Conservation (phyloP, 2,113 vertebrate species). For the Ceyx melanurus region DNA sequence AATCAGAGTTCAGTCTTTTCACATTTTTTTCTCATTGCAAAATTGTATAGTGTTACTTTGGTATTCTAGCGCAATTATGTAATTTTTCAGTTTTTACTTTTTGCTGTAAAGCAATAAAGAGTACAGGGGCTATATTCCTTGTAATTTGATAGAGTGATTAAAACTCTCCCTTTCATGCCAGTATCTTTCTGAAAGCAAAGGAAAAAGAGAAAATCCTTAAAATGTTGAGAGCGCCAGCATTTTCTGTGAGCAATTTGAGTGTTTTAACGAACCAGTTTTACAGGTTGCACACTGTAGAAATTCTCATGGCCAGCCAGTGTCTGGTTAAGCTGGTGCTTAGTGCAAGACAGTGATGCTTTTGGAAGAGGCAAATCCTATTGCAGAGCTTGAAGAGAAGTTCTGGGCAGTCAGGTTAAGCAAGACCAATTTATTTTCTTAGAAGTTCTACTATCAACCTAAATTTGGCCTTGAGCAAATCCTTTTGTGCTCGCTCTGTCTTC, state of each 20-base stretch:
- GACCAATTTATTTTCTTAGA: background rate
- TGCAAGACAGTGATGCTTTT: background rate
- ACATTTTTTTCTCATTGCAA: background rate
- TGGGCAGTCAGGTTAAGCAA: background rate
- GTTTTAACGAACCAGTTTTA: background rate
- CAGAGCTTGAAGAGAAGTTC: background rate
- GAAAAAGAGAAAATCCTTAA: background rate
- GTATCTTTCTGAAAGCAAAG: background rate
- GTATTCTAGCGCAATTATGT: background rate
- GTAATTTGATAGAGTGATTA: background rate
- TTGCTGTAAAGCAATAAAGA: background rate
- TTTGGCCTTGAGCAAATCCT: background rate
- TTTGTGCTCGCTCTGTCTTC: background rate
- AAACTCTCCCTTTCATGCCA: background rate
- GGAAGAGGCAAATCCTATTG: background rate
- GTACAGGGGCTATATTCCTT: background rate
- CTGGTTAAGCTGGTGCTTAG: background rate
- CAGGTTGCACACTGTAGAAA: background rate
- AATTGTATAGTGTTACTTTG: background rate
- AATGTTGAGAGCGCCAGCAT: accelerated
- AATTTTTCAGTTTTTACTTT: background rate
- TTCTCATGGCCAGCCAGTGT: background rate
- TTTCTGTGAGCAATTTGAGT: background rate
- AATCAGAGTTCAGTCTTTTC: background rate
- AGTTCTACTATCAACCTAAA: background rate